Evolutionary conservation across 2,797 vertebrate genomes (phyloP), one percentile per base, ranked within the genome.

Genomic region (Parotocinclus haroldoi): DNA sequence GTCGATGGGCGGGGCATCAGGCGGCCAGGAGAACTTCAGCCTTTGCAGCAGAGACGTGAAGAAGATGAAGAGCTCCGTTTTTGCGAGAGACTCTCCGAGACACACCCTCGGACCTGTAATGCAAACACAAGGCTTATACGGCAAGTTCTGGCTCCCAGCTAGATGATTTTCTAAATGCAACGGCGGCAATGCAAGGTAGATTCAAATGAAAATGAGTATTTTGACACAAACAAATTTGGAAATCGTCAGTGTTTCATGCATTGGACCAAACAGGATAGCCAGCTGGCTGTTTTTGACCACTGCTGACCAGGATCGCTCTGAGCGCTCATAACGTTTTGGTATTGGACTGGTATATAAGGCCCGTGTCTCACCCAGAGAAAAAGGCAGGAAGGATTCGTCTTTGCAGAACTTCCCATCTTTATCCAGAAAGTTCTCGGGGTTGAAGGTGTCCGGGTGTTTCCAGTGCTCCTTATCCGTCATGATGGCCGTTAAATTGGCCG

Each of bases 31-130:
- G 68, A 80, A 80, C 48, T 7, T 39, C 18, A 80, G 27, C 9
- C 9, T 45, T 44, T 81, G 79, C 5, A 77, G 18, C 27, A 81
- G 66, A 37, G 19, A 68, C 5, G 68, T 76, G 58, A 74, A 50
- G 69, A 76, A 74, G 58, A 80, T 36, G 60, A 78, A 79, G 60
- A 81, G 68, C 54, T 81, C 78, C 1, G 46, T 77, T 45, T 45
- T 75, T 0, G 75, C 78, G 0, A 80, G 64, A 13, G 61, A 49
- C 52, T 80, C 75, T 4, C 78, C 76, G 0, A 69, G 73, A 81
- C 78, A 80, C 5, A 51, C 61, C 51, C 78, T 74, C 3, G 68
- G 71, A 39, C 78, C 76, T 80, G 53, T 19, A 39, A 7, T 12
- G 4, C 19, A 38, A 10, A 38, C 27, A 27, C 2, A 27, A 27